Conservation (phyloP, 2,797 vertebrate genomes). For the Lithobates pipiens region DNA sequence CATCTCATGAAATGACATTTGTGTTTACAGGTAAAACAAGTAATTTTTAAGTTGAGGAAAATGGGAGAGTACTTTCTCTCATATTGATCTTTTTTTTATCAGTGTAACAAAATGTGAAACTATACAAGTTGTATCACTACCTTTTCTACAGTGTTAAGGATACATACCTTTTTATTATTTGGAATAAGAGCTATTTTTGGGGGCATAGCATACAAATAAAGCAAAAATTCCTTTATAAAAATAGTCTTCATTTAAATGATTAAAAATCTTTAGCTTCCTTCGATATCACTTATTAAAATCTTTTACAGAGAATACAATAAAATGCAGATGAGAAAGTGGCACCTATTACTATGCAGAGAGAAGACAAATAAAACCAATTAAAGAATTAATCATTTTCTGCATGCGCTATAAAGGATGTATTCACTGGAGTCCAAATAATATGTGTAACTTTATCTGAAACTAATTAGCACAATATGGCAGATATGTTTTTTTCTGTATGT, state of each 20-base stretch:
- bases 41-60: constrained; percentile 77
- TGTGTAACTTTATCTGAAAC: constrained; percentile 7
- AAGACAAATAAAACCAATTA: constrained; percentile 53
- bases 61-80: constrained; percentile 76
- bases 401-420: constrained; percentile 27
- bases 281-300: constrained; percentile 54
- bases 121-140: constrained; percentile 74
- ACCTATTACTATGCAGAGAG: constrained; percentile 26
- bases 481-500: neutral
- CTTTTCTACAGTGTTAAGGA: constrained; percentile 72
- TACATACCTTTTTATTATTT: constrained; percentile 68
- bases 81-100: constrained; percentile 73
- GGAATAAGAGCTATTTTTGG: constrained; percentile 66
- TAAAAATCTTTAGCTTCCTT: constrained; percentile 36
- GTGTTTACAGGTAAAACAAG: constrained; percentile 77
- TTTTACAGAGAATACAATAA: constrained; percentile 45
- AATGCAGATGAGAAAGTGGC: constrained; percentile 40
- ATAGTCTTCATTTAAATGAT: constrained; percentile 53
- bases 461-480: constrained; percentile 21
- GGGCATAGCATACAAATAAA: constrained; percentile 64
- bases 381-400: constrained; percentile 31
- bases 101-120: constrained; percentile 75
- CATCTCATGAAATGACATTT: constrained; percentile 75
- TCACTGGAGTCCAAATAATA: constrained; percentile 15
- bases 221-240: constrained; percentile 64